Base-by-base conservation (phyloP, 2,888 invertebrate species). In the Pammene aurita region DNA sequence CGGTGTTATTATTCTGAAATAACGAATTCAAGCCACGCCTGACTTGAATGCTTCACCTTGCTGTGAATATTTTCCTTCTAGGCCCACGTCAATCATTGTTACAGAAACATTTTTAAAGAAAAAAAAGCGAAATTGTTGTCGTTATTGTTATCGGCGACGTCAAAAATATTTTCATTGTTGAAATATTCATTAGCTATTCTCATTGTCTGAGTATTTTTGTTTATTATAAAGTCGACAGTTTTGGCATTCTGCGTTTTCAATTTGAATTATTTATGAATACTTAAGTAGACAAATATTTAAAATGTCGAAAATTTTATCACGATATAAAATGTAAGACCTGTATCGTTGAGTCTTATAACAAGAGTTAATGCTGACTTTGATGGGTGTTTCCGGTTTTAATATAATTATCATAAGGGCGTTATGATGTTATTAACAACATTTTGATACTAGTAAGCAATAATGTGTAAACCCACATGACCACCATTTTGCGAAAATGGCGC, bases 11-110 rank as follows among this genome's bases (percentile, higher is more conserved):
- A 41, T 10, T 26, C 10, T 26, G 41, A 48, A 16, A n/a, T 9
- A 38, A 18, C 18, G 38, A 52, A 54, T 64, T 64, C 41, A 10
- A 46, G 13, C 7, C 26, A 58, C 64, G 54, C 68, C 34, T 64
- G 68, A 60, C 68, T 46, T 5, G 54, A 69, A 68, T 68, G 18
- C 26, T 38, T 13, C 42, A 44, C 18, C n/a, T 60, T 54, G 42
- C 52, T 35, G 44, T 46, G 35, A 34, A 44, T 60, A 52, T 54
- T 54, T 55, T 18, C 42, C 11, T 46, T 13, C 11, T 4, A 66
- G 41, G 66, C 52, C 35, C 2, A 38, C 61, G 66, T 67, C 66
- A 61, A 67, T 67, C 60, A 67, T 61, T 61, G 50, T 50, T 58
- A 58, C 5, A 52, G 16, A 42, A 41, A 52, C 10, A 52, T 18